Evolutionary conservation across 1,140 invertebrate genomes (phyloP).

Genomic region (Listronotus oregonensis): DNA sequence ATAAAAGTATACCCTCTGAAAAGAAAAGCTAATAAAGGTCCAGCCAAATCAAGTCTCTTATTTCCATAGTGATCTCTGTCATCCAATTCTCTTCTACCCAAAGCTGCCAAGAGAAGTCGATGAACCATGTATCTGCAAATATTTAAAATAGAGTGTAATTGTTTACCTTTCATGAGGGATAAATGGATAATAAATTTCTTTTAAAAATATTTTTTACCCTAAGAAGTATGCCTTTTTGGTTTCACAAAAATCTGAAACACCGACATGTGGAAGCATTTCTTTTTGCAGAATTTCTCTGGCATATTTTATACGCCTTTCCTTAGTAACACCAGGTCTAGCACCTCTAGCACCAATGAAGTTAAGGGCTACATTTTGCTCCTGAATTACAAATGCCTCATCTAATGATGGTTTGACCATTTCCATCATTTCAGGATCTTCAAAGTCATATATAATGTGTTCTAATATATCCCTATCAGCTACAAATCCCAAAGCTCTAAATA

Average conservation of each 20-base stretch:
- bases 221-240: conserved; percentile 99
- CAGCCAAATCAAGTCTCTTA: conserved; percentile 95
- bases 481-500: conserved; percentile 95
- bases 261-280: conserved; percentile 99
- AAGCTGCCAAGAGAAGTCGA: conserved; percentile 86
- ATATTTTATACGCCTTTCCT: conserved; percentile 98
- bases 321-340: conserved; percentile 95
- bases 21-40: conserved; percentile 92
- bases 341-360: conserved; percentile 98
- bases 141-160: conserved; percentile 1
- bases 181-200: background rate
- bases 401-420: conserved; percentile 99
- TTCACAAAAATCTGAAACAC: conserved; percentile 98
- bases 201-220: conserved; percentile 62
- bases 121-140: conserved; percentile 92
- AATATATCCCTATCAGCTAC: conserved; percentile 98
- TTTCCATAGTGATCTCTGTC: conserved; percentile 99
- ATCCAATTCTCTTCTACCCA: conserved; percentile 95
- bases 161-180: too few relatives aligned
- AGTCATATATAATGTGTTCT: conserved; percentile 99
- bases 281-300: conserved; percentile 98
- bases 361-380: conserved; percentile 97
- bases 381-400: conserved; percentile 99
- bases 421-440: conserved; percentile 99
- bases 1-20: conserved; percentile 74